Conservation (phyloP, 2,113 vertebrate genomes). For the Dinomys branickii region DNA sequence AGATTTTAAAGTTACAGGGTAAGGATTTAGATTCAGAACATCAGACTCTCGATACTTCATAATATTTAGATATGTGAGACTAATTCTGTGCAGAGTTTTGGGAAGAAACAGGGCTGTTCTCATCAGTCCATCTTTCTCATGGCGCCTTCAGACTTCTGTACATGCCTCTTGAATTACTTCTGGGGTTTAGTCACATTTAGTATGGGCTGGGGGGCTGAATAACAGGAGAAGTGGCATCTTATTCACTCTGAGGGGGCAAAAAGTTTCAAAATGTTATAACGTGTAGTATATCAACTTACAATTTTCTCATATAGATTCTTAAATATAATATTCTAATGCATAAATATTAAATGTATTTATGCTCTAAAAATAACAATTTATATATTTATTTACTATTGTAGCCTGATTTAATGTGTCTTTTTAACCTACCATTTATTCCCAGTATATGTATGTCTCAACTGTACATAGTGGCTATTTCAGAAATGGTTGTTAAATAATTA, state of each 20-base stretch:
- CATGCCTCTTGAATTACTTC: background rate
- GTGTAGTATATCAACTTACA: background rate
- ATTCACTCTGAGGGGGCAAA: background rate
- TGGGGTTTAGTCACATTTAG: background rate
- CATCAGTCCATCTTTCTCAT: background rate
- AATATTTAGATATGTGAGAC: background rate
- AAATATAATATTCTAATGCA: background rate
- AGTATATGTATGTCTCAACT: background rate
- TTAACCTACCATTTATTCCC: background rate
- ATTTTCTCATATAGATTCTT: background rate
- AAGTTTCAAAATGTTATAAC: background rate
- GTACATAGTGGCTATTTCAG: background rate
- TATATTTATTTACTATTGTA: background rate
- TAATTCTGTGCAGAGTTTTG: background rate
- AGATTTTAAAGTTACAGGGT: background rate
- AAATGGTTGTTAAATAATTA: constrained; percentile 38
- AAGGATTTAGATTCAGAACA: background rate
- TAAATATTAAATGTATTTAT: constrained; percentile 12
- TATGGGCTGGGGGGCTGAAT: background rate
- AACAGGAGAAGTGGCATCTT: background rate
- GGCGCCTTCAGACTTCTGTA: background rate
- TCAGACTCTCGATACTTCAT: background rate
- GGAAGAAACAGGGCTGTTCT: background rate
- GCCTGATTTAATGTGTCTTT: background rate
- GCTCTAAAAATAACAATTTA: constrained; percentile 1